Base-by-base conservation (phyloP, 2,888 invertebrate species). In the Boloria euphrosyne region DNA sequence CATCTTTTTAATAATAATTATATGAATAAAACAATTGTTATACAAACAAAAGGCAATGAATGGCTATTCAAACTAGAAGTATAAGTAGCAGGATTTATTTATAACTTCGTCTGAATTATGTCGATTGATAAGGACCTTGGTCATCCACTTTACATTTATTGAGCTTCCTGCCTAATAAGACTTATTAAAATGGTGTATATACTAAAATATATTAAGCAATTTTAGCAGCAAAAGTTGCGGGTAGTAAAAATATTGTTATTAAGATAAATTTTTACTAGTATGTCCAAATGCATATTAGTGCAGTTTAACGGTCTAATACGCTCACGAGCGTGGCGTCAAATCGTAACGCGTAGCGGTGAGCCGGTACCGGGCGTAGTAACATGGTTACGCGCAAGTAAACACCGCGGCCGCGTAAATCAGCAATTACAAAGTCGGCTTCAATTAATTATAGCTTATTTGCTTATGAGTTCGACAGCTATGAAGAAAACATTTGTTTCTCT, bases 281-380 rank as follows among this genome's bases (percentile, higher is more conserved):
- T n/a, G 22, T 14, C 4, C 22, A 46, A 1, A 6, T 55, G 18
- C 43, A 22, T 16, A 18, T 55, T 44, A 66, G 53, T 60, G 65
- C 70, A 67, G 66, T 71, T 68, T 71, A 67, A 69, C 68, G 72
- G 75, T 69, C 75, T 71, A 72, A 70, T 76, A 73, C 73, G 66
- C 69, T 72, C 58, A 63, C 63, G 67, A 61, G 66, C 57, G 73
- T 72, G 69, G 74, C 78, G 77, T 76, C 71, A 76, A 78, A 57
- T 62, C 63, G 55, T 54, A 62, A 51, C 55, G 64, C 63, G 43
- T 62, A 68, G 62, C 66, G 66, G 68, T 62, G 65, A 55, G 46
- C 58, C 58, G 57, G 49, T 64, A 58, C 22, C 58, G 43, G 51
- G 54, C 66, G 62, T 63, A 61, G 64, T 62, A 65, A 62, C 59